A percentile compares a stretch with the other conserved stretches of the same genome.
Evolutionary conservation across 2,888 invertebrate species (phyloP).

Genomic region (Leucophenga montana): DNA sequence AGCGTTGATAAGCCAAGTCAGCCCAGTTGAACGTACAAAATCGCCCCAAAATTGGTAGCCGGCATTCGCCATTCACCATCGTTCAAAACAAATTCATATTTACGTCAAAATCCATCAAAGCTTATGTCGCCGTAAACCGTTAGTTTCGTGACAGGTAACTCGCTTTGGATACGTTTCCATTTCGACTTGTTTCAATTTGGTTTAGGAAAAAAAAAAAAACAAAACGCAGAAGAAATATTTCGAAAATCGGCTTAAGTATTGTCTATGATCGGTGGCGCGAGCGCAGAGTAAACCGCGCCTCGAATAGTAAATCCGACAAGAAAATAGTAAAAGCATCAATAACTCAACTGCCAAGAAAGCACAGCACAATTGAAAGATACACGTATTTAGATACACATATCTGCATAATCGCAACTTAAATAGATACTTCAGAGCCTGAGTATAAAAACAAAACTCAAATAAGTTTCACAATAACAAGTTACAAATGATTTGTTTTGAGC

Average conservation of each 20-base stretch:
- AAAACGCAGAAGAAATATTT: conserved; percentile 23
- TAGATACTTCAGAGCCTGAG: conserved; percentile 36
- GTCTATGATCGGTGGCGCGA: neutral
- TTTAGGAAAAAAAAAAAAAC: conserved; percentile 37
- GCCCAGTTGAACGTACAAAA: neutral
- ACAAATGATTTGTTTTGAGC: conserved; percentile 56
- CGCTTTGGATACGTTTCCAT: conserved; percentile 42
- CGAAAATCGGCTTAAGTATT: conserved; percentile 49
- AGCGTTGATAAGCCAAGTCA: conserved; percentile 52
- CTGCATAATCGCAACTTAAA: conserved; percentile 30
- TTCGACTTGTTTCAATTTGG: neutral
- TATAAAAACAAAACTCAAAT: conserved; percentile 34
- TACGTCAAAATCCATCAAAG: conserved; percentile 66
- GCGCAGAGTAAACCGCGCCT: conserved; percentile 2
- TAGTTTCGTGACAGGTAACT: conserved; percentile 29
- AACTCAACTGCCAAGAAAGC: conserved; percentile 28
- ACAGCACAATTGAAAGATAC: conserved; percentile 20
- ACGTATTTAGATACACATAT: conserved; percentile 43
- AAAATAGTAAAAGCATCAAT: conserved; percentile 54
- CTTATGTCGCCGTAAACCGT: conserved; percentile 56
- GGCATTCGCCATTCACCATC: conserved; percentile 6
- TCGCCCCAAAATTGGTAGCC: conserved; percentile 52
- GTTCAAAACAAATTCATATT: conserved; percentile 58
- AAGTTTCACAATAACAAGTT: conserved; percentile 56
- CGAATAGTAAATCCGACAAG: conserved; percentile 64